phyloP scores from a whole-genome alignment of 2,797 vertebrate genomes.

The Fistularia commersonii region DNA sequence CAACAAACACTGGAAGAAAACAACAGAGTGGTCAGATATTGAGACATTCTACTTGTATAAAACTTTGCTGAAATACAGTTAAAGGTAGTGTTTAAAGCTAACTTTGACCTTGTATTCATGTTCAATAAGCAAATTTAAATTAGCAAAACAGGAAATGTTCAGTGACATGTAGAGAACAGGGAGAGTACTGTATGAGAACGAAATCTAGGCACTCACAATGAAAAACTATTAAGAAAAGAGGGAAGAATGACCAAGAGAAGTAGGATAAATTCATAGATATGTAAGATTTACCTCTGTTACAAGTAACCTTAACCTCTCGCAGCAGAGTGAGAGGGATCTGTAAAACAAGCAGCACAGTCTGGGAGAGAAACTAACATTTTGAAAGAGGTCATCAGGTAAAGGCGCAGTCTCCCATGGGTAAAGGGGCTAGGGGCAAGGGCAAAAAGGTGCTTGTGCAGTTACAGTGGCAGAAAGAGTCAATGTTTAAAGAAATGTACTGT shows the following conservation, averaged over 20 bases:
- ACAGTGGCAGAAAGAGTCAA: too few species aligned
- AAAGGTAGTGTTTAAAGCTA: too few species aligned
- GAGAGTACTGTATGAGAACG: constrained; percentile 33
- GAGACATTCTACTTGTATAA: too few species aligned
- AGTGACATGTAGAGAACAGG: constrained; percentile 31
- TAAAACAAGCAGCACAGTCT: constrained; percentile 83
- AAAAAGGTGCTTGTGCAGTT: too few species aligned
- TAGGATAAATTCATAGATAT: constrained; percentile 59
- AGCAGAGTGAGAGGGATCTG: constrained; percentile 83
- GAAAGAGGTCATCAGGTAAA: constrained; percentile 73
- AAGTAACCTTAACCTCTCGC: constrained; percentile 80
- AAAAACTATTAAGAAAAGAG: constrained; percentile 18
- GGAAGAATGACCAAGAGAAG: constrained; percentile 34
- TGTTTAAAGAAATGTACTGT: too few species aligned
- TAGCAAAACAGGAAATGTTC: constrained; percentile 26
- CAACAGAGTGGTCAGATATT: too few species aligned
- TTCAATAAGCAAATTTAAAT: too few species aligned
- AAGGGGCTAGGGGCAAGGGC: constrained; percentile 19
- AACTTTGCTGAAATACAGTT: too few species aligned
- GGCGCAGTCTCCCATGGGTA: constrained; percentile 61
- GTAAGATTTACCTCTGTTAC: constrained; percentile 76
- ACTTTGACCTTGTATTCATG: too few species aligned
- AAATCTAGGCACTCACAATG: constrained; percentile 29
- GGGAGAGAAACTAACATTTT: constrained; percentile 78
- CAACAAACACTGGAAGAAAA: too few species aligned